Conservation (phyloP, 2,888 invertebrate species). For the Eupithecia vulgata region DNA sequence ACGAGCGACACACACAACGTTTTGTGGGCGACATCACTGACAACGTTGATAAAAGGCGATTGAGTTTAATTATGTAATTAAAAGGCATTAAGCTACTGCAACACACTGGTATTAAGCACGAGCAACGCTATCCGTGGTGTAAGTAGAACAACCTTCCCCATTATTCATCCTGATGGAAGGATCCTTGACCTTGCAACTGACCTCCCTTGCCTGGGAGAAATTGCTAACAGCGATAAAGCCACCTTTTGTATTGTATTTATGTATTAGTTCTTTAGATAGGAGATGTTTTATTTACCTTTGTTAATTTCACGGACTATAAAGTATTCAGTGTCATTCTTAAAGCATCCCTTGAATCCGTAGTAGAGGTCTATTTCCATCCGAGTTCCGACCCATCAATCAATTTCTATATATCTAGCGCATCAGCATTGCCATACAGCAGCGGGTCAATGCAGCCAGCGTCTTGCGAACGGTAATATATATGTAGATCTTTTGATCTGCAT, state of each 20-base stretch:
- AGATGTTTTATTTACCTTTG: no score
- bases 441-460: no score
- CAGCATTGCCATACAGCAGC: no score
- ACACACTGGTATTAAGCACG: not conserved
- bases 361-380: not conserved
- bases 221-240: not conserved
- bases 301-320: no score
- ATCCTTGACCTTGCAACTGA: not conserved
- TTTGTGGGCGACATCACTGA: not conserved
- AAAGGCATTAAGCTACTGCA: not conserved
- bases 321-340: no score
- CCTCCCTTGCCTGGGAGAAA: not conserved
- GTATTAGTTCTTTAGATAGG: no score
- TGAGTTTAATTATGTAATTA: not conserved
- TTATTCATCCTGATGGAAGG: not conserved
- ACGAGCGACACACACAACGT: constrained; percentile 10
- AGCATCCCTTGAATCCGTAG: not conserved
- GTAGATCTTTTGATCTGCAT: no score
- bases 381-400: not conserved
- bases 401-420: no score
- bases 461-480: no score
- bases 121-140: not conserved
- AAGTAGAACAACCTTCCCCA: not conserved
- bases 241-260: no score
- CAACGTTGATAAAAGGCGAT: not conserved